Evolutionary conservation across 2,888 invertebrate species (phyloP).

Genomic region (Pterobdella sp.): DNA sequence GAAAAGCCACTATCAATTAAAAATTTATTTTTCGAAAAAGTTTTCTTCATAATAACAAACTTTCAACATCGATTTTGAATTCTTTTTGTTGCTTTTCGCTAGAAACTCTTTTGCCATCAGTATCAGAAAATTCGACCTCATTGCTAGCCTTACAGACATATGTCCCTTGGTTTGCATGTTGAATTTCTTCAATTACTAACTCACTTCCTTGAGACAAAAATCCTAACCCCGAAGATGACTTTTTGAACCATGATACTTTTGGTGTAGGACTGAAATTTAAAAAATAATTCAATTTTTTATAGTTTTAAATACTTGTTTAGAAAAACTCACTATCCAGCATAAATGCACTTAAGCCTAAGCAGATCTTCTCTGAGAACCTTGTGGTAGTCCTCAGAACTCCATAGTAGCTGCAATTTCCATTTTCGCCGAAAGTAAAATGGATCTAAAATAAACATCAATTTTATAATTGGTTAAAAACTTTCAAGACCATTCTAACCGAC

Average conservation of each 20-base stretch:
- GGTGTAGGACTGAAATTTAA: conserved; percentile 4
- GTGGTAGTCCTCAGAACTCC: background rate
- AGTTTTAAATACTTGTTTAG: background rate
- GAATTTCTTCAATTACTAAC: background rate
- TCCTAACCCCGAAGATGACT: background rate
- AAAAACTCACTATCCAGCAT: conserved; percentile 11
- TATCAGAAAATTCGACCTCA: background rate
- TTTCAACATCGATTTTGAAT: background rate
- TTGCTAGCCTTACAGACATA: conserved; percentile 24
- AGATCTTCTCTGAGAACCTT: conserved; percentile 13
- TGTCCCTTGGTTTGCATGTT: background rate
- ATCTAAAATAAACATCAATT: background rate
- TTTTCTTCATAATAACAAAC: background rate
- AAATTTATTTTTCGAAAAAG: background rate
- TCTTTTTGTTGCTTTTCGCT: background rate
- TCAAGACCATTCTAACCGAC: background rate
- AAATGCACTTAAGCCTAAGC: conserved; percentile 18
- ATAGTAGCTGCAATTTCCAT: conserved; percentile 16
- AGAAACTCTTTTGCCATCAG: background rate
- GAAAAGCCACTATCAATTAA: background rate
- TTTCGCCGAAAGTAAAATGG: background rate
- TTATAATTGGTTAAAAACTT: background rate
- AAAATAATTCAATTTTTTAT: too few species aligned
- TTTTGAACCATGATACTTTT: background rate
- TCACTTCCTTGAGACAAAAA: background rate